Evolutionary conservation across 2,888 invertebrate genomes (phyloP).

Genomic region (Charanyca ferruginea): DNA sequence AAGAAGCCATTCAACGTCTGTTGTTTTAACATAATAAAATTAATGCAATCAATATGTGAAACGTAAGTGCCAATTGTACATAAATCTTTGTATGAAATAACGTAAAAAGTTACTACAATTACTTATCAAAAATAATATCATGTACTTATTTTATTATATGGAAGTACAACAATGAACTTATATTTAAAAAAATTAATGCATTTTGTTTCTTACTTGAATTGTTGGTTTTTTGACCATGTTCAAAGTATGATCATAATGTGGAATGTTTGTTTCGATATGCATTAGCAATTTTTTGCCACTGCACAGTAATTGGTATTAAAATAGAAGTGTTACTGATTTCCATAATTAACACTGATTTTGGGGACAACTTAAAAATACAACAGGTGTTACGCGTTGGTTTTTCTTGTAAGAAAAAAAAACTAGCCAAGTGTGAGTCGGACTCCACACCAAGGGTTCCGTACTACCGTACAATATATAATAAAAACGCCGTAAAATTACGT

Average conservation of each 20-base stretch:
- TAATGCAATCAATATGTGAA: constrained; percentile 69
- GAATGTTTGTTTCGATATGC: constrained; percentile 11
- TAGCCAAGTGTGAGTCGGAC: no score
- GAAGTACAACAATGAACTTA: constrained; percentile 9
- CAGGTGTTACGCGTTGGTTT: no score
- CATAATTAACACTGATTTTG: background rate
- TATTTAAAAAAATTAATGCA: constrained; percentile 21
- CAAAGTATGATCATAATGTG: background rate
- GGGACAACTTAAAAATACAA: background rate
- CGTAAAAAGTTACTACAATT: constrained; percentile 37
- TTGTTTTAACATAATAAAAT: constrained; percentile 59
- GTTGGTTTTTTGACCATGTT: constrained; percentile 48
- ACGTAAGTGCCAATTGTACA: constrained; percentile 76
- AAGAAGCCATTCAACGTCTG: constrained; percentile 48
- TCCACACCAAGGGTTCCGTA: no score
- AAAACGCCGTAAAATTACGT: no score
- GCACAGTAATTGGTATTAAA: background rate
- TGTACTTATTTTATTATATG: constrained; percentile 42
- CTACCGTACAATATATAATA: no score
- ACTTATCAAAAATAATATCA: constrained; percentile 39
- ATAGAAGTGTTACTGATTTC: constrained; percentile 6
- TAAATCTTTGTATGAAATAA: constrained; percentile 45
- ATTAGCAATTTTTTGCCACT: background rate
- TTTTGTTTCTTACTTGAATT: constrained; percentile 21
- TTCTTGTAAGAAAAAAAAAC: no score